phyloP scores from a whole-genome alignment of 2,888 invertebrate species.

The Athalia cordata region DNA sequence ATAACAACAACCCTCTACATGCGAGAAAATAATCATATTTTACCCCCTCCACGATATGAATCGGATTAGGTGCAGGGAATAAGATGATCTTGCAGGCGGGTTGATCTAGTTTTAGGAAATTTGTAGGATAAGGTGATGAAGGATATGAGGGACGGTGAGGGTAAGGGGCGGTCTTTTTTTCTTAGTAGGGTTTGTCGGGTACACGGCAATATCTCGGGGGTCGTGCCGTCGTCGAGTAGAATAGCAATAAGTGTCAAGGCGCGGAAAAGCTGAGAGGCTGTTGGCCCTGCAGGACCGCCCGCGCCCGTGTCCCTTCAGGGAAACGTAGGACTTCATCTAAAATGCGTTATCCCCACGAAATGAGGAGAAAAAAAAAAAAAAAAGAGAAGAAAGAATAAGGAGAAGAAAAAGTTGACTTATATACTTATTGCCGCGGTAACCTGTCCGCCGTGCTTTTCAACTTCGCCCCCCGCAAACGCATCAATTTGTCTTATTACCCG shows the following conservation, averaged over 20 bases:
- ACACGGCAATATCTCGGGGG: not conserved
- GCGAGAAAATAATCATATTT: no score
- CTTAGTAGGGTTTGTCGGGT: not conserved
- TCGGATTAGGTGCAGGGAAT: no score
- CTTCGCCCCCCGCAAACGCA: not conserved
- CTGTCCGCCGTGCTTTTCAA: no score
- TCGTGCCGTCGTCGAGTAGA: not conserved
- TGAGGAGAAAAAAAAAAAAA: not conserved
- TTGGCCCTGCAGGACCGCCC: no score
- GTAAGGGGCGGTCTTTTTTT: not conserved
- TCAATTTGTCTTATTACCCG: no score
- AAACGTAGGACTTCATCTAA: slow-evolving; percentile 3
- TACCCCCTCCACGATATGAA: no score
- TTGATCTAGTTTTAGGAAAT: not conserved
- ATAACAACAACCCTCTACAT: no score
- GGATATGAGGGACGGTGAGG: not conserved
- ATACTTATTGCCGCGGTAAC: no score
- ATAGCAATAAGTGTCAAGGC: slow-evolving; percentile 31
- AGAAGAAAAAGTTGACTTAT: not conserved
- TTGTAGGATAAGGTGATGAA: not conserved
- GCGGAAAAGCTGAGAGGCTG: no score
- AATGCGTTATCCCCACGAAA: slow-evolving; percentile 17
- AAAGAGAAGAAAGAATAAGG: not conserved
- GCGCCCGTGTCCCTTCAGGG: not conserved
- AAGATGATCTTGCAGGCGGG: not conserved